Conservation (phyloP, 2,797 vertebrate species). For the Bradypodion ventrale region DNA sequence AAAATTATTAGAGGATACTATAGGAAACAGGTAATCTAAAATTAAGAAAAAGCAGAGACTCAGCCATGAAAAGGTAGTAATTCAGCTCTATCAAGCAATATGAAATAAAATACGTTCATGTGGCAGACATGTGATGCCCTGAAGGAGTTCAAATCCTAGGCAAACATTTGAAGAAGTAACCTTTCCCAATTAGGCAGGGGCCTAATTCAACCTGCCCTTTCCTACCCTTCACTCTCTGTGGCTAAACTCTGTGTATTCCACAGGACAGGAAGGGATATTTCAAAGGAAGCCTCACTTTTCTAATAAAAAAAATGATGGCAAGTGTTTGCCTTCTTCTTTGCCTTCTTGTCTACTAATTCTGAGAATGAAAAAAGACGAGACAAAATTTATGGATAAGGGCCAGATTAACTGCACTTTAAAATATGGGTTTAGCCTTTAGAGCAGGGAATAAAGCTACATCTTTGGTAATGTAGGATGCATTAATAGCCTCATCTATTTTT, state of each 20-base stretch:
- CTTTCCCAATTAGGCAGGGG: not conserved
- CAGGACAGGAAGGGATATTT: not conserved
- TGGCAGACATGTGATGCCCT: too few relatives aligned
- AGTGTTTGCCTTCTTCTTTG: not conserved
- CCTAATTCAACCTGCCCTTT: not conserved
- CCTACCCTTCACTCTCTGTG: not conserved
- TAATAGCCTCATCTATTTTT: too few relatives aligned
- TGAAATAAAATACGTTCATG: not conserved
- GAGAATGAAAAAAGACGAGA: not conserved
- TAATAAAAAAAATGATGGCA: not conserved
- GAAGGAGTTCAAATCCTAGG: not conserved
- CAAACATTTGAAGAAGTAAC: not conserved
- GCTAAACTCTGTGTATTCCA: not conserved
- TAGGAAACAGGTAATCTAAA: not conserved
- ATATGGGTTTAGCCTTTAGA: not conserved
- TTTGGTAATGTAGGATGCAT: too few relatives aligned
- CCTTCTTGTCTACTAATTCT: not conserved
- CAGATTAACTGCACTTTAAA: not conserved
- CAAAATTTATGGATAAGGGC: not conserved
- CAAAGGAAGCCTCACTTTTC: not conserved
- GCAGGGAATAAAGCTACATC: not conserved
- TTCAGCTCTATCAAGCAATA: not conserved
- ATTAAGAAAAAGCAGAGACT: not conserved
- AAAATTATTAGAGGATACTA: not conserved
- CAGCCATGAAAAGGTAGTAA: not conserved